Evolutionary conservation across 2,797 vertebrate genomes (phyloP).

Genomic region (Sarcophilus harrisii): DNA sequence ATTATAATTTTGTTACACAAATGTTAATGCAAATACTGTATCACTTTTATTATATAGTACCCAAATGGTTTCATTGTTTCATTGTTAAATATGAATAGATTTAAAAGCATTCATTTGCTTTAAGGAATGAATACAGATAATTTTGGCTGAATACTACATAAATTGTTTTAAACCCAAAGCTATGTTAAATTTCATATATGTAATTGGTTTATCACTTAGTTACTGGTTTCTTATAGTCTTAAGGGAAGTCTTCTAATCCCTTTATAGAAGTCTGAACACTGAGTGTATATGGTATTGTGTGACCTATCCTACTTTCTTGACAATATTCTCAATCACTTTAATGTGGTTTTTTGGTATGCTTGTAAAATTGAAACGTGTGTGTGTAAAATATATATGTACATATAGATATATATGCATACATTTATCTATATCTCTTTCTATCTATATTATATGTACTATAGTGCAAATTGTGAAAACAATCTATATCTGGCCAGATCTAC

Average conservation of each 20-base stretch:
- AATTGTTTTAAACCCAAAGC: not conserved
- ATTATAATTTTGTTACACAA: not conserved
- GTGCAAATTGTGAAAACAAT: not conserved
- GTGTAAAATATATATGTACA: too few species aligned
- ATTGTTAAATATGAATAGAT: not conserved
- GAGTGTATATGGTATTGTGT: too few species aligned
- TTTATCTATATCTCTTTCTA: not conserved
- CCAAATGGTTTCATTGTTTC: not conserved
- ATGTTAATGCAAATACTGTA: not conserved
- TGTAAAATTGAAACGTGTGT: not conserved
- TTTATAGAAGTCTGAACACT: not conserved
- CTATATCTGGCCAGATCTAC: not conserved
- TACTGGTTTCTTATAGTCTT: not conserved
- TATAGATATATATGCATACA: not conserved
- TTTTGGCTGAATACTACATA: not conserved
- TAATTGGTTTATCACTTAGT: not conserved
- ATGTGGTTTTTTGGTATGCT: not conserved
- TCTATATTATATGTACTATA: not conserved
- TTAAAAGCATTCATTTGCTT: not conserved
- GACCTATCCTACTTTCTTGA: too few species aligned
- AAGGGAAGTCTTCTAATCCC: not conserved
- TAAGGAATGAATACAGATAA: too few species aligned
- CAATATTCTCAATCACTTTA: not conserved
- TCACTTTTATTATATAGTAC: not conserved
- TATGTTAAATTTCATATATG: not conserved